Evolutionary conservation across 2,113 vertebrate genomes (phyloP).

Genomic region (Patagioenas fasciata): DNA sequence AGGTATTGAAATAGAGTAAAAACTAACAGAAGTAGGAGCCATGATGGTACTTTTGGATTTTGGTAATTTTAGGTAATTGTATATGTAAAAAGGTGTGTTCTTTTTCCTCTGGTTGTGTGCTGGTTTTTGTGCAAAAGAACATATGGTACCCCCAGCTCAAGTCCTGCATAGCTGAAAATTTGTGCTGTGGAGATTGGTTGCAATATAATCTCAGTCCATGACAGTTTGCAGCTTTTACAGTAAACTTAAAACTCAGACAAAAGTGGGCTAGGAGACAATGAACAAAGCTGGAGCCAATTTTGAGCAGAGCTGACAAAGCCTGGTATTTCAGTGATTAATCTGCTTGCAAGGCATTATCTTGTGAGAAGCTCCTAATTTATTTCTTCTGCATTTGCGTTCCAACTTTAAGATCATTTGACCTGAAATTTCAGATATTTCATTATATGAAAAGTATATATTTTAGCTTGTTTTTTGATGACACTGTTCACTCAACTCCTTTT

Average conservation of each 20-base stretch:
- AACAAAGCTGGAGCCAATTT: too few species aligned
- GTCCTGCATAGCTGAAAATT: background rate
- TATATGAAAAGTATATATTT: background rate
- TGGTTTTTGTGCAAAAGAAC: background rate
- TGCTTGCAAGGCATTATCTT: accelerated
- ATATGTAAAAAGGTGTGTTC: conserved; percentile 36
- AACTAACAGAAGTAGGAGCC: conserved; percentile 1
- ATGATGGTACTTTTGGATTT: background rate
- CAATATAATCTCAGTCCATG: background rate
- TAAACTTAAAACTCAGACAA: background rate
- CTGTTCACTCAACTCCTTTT: background rate
- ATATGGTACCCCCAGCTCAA: background rate
- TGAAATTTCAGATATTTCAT: background rate
- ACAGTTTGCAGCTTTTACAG: too few species aligned
- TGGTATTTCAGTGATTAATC: background rate
- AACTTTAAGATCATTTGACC: background rate
- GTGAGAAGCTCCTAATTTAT: background rate
- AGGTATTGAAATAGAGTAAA: conserved; percentile 11
- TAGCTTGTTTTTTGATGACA: background rate
- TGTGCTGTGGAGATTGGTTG: background rate
- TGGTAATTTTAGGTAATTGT: background rate
- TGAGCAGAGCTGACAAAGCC: background rate
- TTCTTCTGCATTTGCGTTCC: background rate
- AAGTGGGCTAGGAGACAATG: accelerated
- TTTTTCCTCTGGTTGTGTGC: background rate